These are phyloP conservation scores for Zelleria hepariella DNA, from an alignment of 2,888 invertebrate genomes.

Conservation along the genomic window DNA sequence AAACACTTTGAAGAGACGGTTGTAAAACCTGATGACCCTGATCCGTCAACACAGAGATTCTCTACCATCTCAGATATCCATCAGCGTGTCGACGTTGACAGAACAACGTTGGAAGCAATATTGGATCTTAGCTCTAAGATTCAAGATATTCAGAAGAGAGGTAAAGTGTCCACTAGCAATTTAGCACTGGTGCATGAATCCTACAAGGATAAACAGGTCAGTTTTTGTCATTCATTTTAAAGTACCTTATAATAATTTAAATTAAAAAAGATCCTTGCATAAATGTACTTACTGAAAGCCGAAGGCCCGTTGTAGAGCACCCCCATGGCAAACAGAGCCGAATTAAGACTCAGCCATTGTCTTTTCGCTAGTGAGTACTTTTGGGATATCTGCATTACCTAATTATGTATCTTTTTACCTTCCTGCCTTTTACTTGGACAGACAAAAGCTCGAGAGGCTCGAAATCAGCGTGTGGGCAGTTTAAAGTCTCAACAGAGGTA, in stretches of 20 bases:
- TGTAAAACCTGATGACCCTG: background rate
- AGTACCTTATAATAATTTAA: too few relatives aligned
- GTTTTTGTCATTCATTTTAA: too few relatives aligned
- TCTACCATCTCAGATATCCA: background rate
- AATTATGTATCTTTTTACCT: too few relatives aligned
- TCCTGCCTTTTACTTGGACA: too few relatives aligned
- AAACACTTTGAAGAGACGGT: too few relatives aligned
- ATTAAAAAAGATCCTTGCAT: too few relatives aligned
- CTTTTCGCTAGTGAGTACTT: too few relatives aligned
- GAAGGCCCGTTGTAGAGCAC: too few relatives aligned
- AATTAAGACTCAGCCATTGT: too few relatives aligned
- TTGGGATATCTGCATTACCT: too few relatives aligned
- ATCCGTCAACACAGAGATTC: background rate
- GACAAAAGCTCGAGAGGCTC: slow-evolving; percentile 75
- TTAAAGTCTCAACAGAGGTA: slow-evolving; percentile 72
- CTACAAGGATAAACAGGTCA: slow-evolving; percentile 68
- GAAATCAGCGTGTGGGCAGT: slow-evolving; percentile 59
- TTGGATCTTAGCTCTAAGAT: slow-evolving; percentile 52
- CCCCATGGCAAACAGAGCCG: too few relatives aligned
- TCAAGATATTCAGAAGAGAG: slow-evolving; percentile 48
- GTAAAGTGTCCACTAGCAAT: slow-evolving; percentile 52
- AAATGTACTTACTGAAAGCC: too few relatives aligned
- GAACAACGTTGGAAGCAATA: slow-evolving; percentile 54
- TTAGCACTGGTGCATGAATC: slow-evolving; percentile 53
- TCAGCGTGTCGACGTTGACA: slow-evolving; percentile 41